Percentiles rank a stretch among this genome's conserved stretches.
Evolutionary conservation across 2,888 invertebrate species (phyloP).

Genomic region (Drosophila gaucha): DNA sequence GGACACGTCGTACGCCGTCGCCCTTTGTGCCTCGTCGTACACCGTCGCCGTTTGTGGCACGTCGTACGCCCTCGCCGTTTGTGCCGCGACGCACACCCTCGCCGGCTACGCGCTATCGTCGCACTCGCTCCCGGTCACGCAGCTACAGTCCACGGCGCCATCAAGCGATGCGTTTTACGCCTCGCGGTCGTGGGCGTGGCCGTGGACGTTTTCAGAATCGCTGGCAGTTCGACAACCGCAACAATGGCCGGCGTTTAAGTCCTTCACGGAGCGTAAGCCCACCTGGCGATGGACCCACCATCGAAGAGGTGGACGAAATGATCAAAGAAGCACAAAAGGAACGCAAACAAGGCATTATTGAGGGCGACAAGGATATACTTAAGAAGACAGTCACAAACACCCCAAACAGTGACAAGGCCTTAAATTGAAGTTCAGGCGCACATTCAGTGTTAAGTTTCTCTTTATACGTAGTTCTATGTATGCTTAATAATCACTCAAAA

Average conservation of each 20-base stretch:
- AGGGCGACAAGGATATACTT: constrained; percentile 85
- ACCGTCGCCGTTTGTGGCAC: constrained; percentile 77
- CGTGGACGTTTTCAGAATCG: constrained; percentile 43
- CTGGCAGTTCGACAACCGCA: constrained; percentile 42
- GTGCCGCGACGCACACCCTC: constrained; percentile 85
- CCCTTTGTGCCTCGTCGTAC: constrained; percentile 86
- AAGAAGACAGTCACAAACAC: constrained; percentile 72
- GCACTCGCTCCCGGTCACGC: constrained; percentile 56
- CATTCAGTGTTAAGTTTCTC: constrained; percentile 49
- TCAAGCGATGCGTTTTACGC: constrained; percentile 82
- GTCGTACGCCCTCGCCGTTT: constrained; percentile 83
- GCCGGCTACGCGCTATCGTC: constrained; percentile 31
- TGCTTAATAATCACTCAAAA: constrained; percentile 31
- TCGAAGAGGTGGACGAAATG: constrained; percentile 87
- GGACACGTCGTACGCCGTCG: constrained; percentile 83
- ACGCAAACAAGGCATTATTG: constrained; percentile 86
- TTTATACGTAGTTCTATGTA: constrained; percentile 38
- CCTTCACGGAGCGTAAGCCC: constrained; percentile 85
- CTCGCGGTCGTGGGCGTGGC: constrained; percentile 78
- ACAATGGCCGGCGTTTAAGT: constrained; percentile 57
- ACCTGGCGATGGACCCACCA: constrained; percentile 76
- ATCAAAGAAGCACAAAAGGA: constrained; percentile 86
- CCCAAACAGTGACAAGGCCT: constrained; percentile 30
- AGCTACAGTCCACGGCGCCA: constrained; percentile 76
- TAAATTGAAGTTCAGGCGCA: constrained; percentile 14